These are phyloP conservation scores for Calephelis perditalis DNA, from an alignment of 2,888 invertebrate genomes.

Conservation along the genomic window DNA sequence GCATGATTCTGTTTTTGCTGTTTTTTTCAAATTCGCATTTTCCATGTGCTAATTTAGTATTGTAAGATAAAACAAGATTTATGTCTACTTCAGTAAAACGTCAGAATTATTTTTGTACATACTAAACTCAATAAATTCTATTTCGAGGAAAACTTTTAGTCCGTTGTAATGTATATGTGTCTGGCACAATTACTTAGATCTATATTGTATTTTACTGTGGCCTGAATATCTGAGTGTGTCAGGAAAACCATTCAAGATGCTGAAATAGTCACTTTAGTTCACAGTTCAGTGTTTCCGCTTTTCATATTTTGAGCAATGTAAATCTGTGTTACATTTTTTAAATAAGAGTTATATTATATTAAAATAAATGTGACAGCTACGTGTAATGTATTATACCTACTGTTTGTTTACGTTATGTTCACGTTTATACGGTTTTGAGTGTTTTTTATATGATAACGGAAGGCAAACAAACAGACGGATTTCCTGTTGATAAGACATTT, in stretches of 20 bases:
- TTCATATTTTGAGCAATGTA: conserved; percentile 26
- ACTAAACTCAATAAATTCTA: conserved; percentile 37
- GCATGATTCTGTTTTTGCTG: background rate
- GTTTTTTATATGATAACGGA: too few species aligned
- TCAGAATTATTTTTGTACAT: conserved; percentile 31
- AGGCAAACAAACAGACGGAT: too few species aligned
- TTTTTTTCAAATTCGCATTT: conserved; percentile 13
- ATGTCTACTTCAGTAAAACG: conserved; percentile 27
- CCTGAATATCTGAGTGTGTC: conserved; percentile 43
- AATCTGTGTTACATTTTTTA: too few species aligned
- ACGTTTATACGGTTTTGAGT: too few species aligned
- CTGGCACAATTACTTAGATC: conserved; percentile 45
- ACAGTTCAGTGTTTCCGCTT: conserved; percentile 31
- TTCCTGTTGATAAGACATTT: too few species aligned
- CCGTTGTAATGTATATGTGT: conserved; percentile 3
- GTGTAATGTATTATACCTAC: too few species aligned
- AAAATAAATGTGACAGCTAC: too few species aligned
- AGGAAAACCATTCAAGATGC: conserved; percentile 34
- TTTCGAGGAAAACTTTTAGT: conserved; percentile 33
- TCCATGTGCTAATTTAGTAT: conserved; percentile 16
- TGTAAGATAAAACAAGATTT: background rate
- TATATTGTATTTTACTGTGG: conserved; percentile 39
- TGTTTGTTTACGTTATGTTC: too few species aligned
- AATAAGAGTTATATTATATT: too few species aligned
- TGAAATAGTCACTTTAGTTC: conserved; percentile 20